Percentiles rank a stretch among this genome's conserved stretches.
Conservation (phyloP, 2,113 vertebrate species). For the Phalacrocorax aristotelis region DNA sequence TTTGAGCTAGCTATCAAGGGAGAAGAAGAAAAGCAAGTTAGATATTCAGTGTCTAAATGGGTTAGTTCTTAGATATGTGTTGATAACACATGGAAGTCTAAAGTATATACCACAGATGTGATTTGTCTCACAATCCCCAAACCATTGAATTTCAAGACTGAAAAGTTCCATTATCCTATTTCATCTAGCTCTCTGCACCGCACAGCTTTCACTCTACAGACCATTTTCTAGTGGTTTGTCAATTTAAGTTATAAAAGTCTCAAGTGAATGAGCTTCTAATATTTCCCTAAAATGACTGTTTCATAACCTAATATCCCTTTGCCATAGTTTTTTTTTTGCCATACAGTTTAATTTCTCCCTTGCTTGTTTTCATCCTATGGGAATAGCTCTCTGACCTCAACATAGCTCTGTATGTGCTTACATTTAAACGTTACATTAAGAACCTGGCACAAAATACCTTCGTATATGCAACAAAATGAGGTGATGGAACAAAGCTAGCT, state of each 20-base stretch:
- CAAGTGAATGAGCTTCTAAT: background rate
- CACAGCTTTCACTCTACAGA: background rate
- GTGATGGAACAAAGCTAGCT: background rate
- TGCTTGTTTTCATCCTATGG: background rate
- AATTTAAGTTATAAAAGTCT: background rate
- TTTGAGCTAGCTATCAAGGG: background rate
- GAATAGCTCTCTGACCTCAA: background rate
- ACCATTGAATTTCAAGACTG: background rate
- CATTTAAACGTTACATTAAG: background rate
- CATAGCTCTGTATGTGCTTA: background rate
- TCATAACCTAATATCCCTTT: background rate
- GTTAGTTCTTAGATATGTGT: background rate
- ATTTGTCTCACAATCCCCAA: background rate
- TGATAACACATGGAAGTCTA: background rate
- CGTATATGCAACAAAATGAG: background rate
- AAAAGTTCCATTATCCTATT: slow-evolving; percentile 13
- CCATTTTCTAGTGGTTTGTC: background rate
- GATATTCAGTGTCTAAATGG: background rate
- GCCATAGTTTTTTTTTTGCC: background rate
- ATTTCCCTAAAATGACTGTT: background rate
- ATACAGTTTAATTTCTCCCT: background rate
- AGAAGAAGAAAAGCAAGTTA: background rate
- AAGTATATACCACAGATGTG: background rate
- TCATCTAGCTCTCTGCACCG: background rate
- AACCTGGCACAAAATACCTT: background rate